Base-by-base conservation (phyloP, 2,113 vertebrate genomes). In the Felis chaus region DNA sequence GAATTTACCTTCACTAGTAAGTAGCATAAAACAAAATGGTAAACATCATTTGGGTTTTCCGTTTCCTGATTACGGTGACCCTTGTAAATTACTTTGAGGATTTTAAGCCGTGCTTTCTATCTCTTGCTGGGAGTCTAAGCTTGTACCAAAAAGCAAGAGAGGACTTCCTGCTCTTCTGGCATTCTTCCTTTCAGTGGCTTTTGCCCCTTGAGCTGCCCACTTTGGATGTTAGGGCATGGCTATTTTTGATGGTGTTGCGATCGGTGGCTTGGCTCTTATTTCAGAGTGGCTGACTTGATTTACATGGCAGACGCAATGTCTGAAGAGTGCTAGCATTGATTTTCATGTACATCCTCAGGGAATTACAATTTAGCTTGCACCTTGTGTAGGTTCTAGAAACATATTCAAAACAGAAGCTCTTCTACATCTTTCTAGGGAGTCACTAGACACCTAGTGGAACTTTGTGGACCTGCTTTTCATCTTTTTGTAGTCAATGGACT, bases 1-100 rank as follows among this genome's bases (percentile, higher is more conserved):
- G 97, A 99, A 99, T 98, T 99, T 99, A 94, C 99, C 99, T 97
- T 99, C 99, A 79, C 97, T 99, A 98, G 99, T 99, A 99, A 98
- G 99, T 99, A 71, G 94, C 93, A 85, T 86, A 96, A 96, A 92
- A 87, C 10, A 89, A 94, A 92, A 84, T 79, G 63, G 78, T 95
- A 87, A 94, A 97, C 83, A 83, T 71, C 63, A 33, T 84, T 91
- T 96, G 41, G 29, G 81, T 89, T 98, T 96, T 97, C 19, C 7
- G 41, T 41, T 92, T 89, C 13, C 84, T 95, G 50, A 92, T 96
- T 88, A 71, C 96, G 97, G 68, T 41, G 25, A 92, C 94, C 25
- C 1, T 66, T 95, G 94, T 45, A 68, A 66, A 80, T 68, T 36
- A 12, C 18, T 86, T 89, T 39, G 68, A 94, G n/a, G 6, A 14